Conservation (phyloP, 1,140 invertebrate species). For the Bombus impatiens region DNA sequence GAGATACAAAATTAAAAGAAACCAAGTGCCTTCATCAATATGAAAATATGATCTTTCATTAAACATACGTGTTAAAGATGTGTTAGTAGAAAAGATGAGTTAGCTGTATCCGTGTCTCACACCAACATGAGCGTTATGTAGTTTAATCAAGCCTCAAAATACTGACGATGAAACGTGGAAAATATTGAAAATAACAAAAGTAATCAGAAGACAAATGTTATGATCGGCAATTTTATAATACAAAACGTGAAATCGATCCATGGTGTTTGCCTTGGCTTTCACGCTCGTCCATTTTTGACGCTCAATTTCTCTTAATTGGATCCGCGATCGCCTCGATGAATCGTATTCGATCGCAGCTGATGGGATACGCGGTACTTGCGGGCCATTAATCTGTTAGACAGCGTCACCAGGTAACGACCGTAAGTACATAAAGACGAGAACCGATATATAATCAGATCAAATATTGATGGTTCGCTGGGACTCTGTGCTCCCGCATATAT, state of each 20-base stretch:
- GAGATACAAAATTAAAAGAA: too few species aligned
- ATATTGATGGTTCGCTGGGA: constrained; percentile 16
- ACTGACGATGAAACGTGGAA: background rate
- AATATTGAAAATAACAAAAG: background rate
- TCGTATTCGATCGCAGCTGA: background rate
- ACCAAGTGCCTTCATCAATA: too few species aligned
- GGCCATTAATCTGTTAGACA: constrained; percentile 18
- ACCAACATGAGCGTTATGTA: too few species aligned
- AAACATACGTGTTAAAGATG: too few species aligned
- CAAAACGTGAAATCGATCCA: background rate
- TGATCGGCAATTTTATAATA: background rate
- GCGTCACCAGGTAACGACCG: constrained; percentile 1
- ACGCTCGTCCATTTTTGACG: background rate
- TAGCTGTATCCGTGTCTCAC: too few species aligned
- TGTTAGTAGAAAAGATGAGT: too few species aligned
- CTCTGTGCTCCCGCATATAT: background rate
- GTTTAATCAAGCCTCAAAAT: too few species aligned
- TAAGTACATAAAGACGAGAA: constrained; percentile 9
- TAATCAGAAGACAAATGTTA: background rate
- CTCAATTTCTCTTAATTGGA: constrained; percentile 1
- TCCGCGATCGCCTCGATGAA: background rate
- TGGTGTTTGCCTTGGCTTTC: background rate
- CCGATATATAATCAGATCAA: constrained; percentile 16
- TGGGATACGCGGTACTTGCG: background rate
- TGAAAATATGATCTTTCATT: too few species aligned